These are phyloP conservation scores for Orycteropus afer DNA, from an alignment of 2,113 vertebrate species.

Conservation along the genomic window DNA sequence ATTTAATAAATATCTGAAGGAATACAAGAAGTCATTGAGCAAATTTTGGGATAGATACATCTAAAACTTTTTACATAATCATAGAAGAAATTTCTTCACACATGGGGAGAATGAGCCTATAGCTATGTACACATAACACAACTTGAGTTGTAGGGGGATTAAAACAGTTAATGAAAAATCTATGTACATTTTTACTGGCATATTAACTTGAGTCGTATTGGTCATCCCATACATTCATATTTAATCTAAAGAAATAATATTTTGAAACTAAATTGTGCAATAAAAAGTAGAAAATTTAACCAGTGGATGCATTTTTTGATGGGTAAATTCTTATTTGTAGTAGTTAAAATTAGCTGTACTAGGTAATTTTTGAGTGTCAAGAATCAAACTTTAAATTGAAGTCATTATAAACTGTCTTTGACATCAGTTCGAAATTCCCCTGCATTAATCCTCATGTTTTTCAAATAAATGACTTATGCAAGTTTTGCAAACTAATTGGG, in stretches of 20 bases:
- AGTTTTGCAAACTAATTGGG: constrained; percentile 29
- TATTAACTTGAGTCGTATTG: background rate
- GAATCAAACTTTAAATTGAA: constrained; percentile 40
- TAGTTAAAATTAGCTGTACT: background rate
- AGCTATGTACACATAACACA: background rate
- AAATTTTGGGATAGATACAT: background rate
- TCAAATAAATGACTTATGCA: constrained; percentile 42
- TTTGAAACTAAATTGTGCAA: background rate
- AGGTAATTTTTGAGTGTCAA: background rate
- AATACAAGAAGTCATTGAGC: background rate
- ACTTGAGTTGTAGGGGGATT: background rate
- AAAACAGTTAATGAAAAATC: background rate
- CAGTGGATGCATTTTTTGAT: background rate
- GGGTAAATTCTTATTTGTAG: background rate
- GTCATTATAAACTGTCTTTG: constrained; percentile 27
- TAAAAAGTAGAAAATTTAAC: background rate
- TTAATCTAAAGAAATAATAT: background rate
- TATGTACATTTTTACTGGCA: background rate
- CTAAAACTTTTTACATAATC: background rate
- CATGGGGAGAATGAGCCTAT: background rate
- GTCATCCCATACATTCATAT: background rate
- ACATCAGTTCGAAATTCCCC: background rate
- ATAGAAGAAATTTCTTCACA: background rate
- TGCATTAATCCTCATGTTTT: constrained; percentile 33
- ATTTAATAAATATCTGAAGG: background rate